phyloP scores from a whole-genome alignment of 2,888 invertebrate species.

The Sepiola atlantica region DNA sequence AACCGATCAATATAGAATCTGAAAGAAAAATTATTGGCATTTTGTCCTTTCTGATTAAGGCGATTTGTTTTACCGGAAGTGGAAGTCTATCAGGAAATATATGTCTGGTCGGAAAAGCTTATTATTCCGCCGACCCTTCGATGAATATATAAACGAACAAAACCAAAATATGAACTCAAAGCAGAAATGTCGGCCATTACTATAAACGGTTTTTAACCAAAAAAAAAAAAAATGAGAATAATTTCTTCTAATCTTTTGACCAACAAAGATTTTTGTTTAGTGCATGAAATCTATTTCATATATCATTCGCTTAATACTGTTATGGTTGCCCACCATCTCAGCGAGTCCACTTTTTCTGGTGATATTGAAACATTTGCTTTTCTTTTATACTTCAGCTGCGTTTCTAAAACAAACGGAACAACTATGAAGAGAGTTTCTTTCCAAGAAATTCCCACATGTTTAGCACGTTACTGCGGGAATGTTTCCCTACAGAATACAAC shows the following conservation, averaged over 20 bases:
- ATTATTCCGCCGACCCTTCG: background rate
- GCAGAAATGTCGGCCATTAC: background rate
- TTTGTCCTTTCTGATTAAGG: background rate
- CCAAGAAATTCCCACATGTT: too few species aligned
- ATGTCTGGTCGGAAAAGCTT: background rate
- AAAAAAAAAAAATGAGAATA: background rate
- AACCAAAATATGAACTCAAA: background rate
- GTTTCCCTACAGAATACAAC: too few species aligned
- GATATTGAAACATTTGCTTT: too few species aligned
- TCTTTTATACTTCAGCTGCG: too few species aligned
- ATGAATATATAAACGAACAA: background rate
- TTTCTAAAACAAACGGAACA: too few species aligned
- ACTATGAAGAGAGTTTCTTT: too few species aligned
- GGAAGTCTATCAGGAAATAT: background rate
- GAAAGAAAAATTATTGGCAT: background rate
- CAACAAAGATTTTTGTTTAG: background rate
- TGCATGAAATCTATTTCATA: background rate
- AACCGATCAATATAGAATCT: background rate
- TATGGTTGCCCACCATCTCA: too few species aligned
- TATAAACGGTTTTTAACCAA: background rate
- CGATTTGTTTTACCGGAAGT: background rate
- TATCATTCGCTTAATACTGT: too few species aligned
- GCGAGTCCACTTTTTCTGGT: too few species aligned
- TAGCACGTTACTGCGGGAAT: too few species aligned
- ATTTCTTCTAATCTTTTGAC: background rate